A percentile compares a stretch with the other conserved stretches of the same genome.
phyloP scores from a whole-genome alignment of 2,797 vertebrate species.

The Pseudochirops corinnae region DNA sequence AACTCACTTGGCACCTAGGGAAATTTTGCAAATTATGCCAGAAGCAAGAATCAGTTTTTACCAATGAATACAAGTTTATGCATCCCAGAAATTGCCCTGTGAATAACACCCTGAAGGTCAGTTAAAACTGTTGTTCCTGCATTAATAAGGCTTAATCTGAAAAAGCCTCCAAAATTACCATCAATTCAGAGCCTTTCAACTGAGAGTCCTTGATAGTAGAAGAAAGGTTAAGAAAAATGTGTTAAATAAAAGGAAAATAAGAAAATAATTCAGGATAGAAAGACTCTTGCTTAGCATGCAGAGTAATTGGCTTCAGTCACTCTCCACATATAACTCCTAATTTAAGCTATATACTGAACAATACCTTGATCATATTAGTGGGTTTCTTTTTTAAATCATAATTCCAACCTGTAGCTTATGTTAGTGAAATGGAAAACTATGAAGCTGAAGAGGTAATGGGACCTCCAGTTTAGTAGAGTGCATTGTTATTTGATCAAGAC shows the following conservation, averaged over 20 bases:
- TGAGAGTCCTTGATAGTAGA: constrained; percentile 45
- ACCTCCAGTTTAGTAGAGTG: neutral
- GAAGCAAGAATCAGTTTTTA: constrained; percentile 61
- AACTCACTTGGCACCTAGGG: constrained; percentile 46
- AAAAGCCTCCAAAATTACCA: constrained; percentile 51
- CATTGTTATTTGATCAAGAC: constrained; percentile 17
- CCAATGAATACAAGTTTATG: constrained; percentile 45
- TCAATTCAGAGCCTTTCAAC: neutral
- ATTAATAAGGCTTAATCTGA: constrained; percentile 41
- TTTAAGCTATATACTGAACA: neutral
- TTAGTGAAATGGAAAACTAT: constrained; percentile 40
- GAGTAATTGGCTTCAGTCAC: neutral
- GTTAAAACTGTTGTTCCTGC: constrained; percentile 44
- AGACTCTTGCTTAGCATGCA: constrained; percentile 26
- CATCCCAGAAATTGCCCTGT: constrained; percentile 10
- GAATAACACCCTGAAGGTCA: constrained; percentile 38
- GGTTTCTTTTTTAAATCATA: neutral
- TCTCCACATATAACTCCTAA: neutral
- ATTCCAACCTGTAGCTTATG: constrained; percentile 37
- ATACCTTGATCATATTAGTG: neutral
- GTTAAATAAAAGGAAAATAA: constrained; percentile 44
- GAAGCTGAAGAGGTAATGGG: neutral
- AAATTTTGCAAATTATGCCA: constrained; percentile 62
- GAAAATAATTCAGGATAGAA: neutral
- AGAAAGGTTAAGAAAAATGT: neutral